These are phyloP conservation scores for Chaetophractus vellerosus DNA, from an alignment of 2,797 vertebrate genomes.

Conservation along the genomic window DNA sequence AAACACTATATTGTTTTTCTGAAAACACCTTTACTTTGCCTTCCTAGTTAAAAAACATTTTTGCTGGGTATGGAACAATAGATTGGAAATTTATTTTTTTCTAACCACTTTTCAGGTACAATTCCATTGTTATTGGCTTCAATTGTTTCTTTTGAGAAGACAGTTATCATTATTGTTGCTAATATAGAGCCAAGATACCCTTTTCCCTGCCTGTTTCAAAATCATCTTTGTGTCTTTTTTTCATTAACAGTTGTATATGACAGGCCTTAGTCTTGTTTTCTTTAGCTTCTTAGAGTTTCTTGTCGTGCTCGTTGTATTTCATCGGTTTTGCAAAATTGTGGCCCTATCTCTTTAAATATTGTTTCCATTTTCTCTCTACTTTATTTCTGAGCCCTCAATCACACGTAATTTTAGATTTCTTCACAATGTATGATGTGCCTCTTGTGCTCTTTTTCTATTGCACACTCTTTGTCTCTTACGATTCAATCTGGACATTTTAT, in stretches of 20 bases:
- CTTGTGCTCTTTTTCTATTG: background rate
- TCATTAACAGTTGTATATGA: background rate
- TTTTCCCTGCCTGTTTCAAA: background rate
- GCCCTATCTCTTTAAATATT: background rate
- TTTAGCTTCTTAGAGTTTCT: background rate
- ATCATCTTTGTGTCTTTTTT: background rate
- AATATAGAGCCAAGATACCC: background rate
- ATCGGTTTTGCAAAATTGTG: slow-evolving; percentile 7
- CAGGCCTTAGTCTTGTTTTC: background rate
- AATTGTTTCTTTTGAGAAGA: slow-evolving; percentile 32
- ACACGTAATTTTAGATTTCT: background rate
- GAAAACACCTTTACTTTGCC: background rate
- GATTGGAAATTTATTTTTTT: background rate
- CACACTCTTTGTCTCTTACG: background rate
- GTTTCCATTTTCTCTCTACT: background rate
- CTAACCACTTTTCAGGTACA: background rate
- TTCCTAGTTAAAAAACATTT: slow-evolving; percentile 1
- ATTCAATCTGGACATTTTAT: background rate
- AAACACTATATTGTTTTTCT: background rate
- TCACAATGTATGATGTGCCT: background rate
- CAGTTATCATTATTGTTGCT: background rate
- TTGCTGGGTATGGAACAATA: background rate
- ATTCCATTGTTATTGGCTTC: background rate
- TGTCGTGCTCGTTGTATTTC: background rate
- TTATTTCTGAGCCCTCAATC: background rate